Base-by-base conservation (phyloP, 2,797 vertebrate genomes). In the Spea hammondii region DNA sequence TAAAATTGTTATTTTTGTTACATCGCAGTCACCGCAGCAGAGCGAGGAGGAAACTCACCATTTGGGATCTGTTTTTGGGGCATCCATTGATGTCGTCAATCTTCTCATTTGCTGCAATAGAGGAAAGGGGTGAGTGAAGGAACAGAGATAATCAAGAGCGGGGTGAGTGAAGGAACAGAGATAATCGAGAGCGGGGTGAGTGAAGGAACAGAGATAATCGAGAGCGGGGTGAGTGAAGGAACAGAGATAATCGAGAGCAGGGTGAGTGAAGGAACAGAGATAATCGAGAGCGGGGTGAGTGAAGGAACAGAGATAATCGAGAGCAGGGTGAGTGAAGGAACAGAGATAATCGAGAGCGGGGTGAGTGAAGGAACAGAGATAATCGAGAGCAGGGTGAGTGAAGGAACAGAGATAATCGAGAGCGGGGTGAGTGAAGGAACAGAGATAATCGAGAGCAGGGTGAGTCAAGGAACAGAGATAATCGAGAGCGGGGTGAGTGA, bases 81-180 rank as follows among this genome's bases (percentile, higher is more conserved):
- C 95, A 97, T 91, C 94, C 95, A 92, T 98, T 98, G 93, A 99
- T 99, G 84, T 99, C 96, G 84, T 94, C 96, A 72, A 99, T 97
- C 94, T 99, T 99, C 86, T 99, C 97, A 86, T 99, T 98, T 86
- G 97, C 97, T 99, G 92, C 55, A 62, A 62, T n/a, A 12, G 6
- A 62, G 9, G n/a, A 62, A 62, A 7, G 10, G 51, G 51, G 6
- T 91, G 91, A 84, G 45, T 78, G 77, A 66, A 87, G 80, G 88
- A 77, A 82, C 47, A 83, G 32, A 88, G 74, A 86, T 32, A 45
- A 66, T 7, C 68, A 12, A 47, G 64, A 5, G 60, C 14, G 12
- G 44, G 32, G 32, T 32, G n/a, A 5, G 50, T 51, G 50, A n/a
- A n/a, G n/a, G n/a, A n/a, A n/a, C n/a, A n/a, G n/a, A n/a, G n/a